Conservation (phyloP, 2,888 invertebrate genomes). For the Meganola albula region DNA sequence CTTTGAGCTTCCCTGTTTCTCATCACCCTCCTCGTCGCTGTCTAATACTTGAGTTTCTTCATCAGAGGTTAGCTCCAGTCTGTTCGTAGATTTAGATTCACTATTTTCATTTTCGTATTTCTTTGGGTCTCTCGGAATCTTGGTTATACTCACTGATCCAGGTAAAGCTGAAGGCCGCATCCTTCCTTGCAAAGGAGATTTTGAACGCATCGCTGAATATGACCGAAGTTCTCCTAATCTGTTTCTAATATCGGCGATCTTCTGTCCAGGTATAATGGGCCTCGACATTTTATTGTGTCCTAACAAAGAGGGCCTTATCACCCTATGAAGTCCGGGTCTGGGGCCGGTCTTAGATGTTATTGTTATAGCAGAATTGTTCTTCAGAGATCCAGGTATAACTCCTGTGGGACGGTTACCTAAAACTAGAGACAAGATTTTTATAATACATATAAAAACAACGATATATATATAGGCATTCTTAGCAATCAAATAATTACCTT, state of each 20-base stretch:
- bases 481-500: constrained; percentile 41
- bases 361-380: constrained; percentile 79
- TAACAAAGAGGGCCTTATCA: constrained; percentile 55
- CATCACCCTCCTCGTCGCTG: constrained; percentile 53
- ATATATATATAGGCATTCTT: too few species aligned
- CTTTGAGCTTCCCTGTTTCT: constrained; percentile 25
- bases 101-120: constrained; percentile 40
- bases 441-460: not conserved
- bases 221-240: constrained; percentile 56
- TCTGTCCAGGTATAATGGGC: constrained; percentile 59
- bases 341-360: constrained; percentile 72
- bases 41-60: constrained; percentile 66
- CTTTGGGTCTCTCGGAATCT: constrained; percentile 52
- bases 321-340: constrained; percentile 55
- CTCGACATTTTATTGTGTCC: constrained; percentile 53
- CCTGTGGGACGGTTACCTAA: constrained; percentile 54
- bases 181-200: constrained; percentile 47
- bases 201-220: constrained; percentile 49
- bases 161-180: constrained; percentile 54
- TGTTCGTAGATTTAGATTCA: constrained; percentile 34
- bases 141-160: constrained; percentile 67
- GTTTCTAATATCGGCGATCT: constrained; percentile 60
- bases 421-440: constrained; percentile 38
- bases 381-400: constrained; percentile 70
- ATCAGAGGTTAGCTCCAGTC: constrained; percentile 48